Conservation (phyloP, 2,888 invertebrate species). For the Congeria kusceri region DNA sequence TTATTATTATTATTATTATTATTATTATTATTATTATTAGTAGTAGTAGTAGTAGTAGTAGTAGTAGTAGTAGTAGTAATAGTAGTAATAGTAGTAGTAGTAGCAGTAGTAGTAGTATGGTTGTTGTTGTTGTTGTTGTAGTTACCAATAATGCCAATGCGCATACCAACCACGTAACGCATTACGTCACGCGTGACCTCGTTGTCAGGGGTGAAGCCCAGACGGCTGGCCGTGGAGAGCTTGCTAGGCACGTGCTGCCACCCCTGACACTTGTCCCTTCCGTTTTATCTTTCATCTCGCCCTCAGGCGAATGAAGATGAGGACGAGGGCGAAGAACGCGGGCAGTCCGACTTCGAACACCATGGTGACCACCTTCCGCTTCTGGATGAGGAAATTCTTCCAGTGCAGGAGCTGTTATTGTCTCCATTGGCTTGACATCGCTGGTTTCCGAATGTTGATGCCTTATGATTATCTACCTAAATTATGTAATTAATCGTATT, state of each 20-base stretch:
- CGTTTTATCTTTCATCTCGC: conserved; percentile 87
- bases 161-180: conserved; percentile 14
- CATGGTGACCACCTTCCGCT: conserved; percentile 90
- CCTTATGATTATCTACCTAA: too few species aligned
- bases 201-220: conserved; percentile 73
- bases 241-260: conserved; percentile 42
- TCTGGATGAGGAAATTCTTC: conserved; percentile 93
- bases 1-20: too few species aligned
- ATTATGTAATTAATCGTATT: too few species aligned
- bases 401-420: conserved; percentile 90
- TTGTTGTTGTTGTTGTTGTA: too few species aligned
- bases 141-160: not conserved
- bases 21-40: too few species aligned
- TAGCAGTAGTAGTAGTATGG: too few species aligned
- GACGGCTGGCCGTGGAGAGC: conserved; percentile 48
- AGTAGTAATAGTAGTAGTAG: too few species aligned
- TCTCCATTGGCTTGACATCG: conserved; percentile 43
- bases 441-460: too few species aligned
- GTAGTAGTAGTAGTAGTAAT: too few species aligned
- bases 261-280: conserved; percentile 70
- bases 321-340: conserved; percentile 86
- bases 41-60: too few species aligned
- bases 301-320: conserved; percentile 90
- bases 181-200: conserved; percentile 66
- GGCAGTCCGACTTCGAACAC: conserved; percentile 88